These are phyloP conservation scores for Synanthedon formicaeformis DNA, from an alignment of 2,888 invertebrate species.

Conservation along the genomic window DNA sequence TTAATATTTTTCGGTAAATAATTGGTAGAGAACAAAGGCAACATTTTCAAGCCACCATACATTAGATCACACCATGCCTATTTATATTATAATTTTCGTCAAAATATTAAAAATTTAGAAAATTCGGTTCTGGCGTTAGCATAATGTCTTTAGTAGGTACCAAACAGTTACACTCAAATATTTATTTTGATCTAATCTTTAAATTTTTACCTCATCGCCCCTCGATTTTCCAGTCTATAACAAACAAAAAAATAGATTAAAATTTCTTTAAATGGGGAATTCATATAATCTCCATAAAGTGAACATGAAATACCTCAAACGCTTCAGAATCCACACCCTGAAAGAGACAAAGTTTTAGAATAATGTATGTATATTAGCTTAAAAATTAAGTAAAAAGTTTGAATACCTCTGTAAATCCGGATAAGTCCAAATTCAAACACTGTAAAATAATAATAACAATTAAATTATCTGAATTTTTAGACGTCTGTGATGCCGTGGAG, in stretches of 20 bases:
- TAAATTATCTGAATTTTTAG: not conserved
- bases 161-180: too few species aligned
- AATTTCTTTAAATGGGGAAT: not conserved
- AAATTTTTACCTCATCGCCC: constrained; percentile 21
- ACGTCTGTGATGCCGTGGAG: too few species aligned
- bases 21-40: too few species aligned
- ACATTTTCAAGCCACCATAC: too few species aligned
- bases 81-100: too few species aligned
- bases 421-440: constrained; percentile 52
- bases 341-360: constrained; percentile 13
- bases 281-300: not conserved
- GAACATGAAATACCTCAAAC: constrained; percentile 34
- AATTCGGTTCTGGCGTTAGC: too few species aligned
- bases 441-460: constrained; percentile 23
- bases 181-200: too few species aligned
- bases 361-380: not conserved
- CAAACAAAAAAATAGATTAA: constrained; percentile 2
- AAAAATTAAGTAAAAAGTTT: not conserved
- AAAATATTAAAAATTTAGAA: too few species aligned
- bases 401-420: constrained; percentile 50
- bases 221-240: constrained; percentile 37
- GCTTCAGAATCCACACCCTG: constrained; percentile 55
- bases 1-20: too few species aligned
- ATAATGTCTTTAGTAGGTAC: too few species aligned
- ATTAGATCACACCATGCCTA: too few species aligned